Evolutionary conservation across 2,797 vertebrate species (phyloP).

Genomic region (Pangasius larnaudii): DNA sequence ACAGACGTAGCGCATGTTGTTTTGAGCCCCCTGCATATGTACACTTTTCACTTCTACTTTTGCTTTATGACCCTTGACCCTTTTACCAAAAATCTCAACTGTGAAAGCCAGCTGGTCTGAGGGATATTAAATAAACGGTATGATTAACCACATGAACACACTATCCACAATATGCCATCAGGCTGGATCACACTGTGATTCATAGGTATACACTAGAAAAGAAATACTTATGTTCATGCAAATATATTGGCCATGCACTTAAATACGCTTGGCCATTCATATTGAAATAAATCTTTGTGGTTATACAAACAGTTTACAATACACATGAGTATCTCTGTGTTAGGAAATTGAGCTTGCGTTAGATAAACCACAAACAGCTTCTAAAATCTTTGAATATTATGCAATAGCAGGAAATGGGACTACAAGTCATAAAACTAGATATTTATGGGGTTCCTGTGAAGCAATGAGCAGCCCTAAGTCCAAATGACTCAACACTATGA

Average conservation of each 20-base stretch:
- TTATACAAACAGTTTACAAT: conserved; percentile 16
- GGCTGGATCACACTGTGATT: conserved; percentile 7
- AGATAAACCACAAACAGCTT: conserved; percentile 1
- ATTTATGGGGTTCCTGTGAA: conserved; percentile 16
- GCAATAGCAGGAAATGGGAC: conserved; percentile 12
- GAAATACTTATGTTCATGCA: neutral
- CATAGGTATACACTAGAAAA: neutral
- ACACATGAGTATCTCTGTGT: neutral
- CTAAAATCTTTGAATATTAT: neutral
- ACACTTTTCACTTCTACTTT: conserved; percentile 53
- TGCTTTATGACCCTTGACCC: too few relatives aligned
- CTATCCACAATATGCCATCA: neutral
- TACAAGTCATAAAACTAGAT: conserved; percentile 18
- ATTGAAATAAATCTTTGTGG: neutral
- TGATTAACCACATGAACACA: neutral
- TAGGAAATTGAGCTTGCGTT: neutral
- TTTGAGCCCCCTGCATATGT: conserved; percentile 45
- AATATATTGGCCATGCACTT: neutral
- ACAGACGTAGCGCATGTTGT: conserved; percentile 65
- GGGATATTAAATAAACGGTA: neutral
- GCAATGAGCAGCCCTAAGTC: neutral
- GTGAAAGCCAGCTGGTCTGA: conserved; percentile 20
- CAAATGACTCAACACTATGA: conserved; percentile 19
- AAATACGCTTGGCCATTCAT: neutral
- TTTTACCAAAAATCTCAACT: neutral